Base-by-base conservation (phyloP, 2,797 vertebrate genomes). In the Prunella strophiata region DNA sequence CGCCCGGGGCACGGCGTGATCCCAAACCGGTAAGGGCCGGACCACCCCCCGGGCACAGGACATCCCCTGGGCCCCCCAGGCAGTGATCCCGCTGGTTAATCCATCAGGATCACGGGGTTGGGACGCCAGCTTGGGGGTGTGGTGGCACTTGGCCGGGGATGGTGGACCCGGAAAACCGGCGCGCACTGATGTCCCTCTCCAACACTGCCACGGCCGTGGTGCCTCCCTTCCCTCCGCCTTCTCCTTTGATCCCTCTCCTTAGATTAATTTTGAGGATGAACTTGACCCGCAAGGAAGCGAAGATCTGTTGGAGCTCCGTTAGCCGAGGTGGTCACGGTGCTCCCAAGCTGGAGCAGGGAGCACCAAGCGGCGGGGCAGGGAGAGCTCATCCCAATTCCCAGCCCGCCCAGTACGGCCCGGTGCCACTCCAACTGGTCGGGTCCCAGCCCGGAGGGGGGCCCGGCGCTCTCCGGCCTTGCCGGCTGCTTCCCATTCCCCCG, bases 31-130 rank as follows among this genome's bases (percentile, higher is more conserved):
- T 50, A 42, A 73, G 54, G 29, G 34, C 55, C 19, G 36, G 23
- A 66, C 8, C 13, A n/a, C 27, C 0, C 0, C 16, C 52, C 3
- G 9, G 0, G 30, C 50, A 1, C 25, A 2, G 45, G 47, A 27
- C 51, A 12, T 2, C 43, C 73, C 51, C 40, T 25, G 11, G 32
- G 7, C 47, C 51, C 42, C 42, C 12, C 7, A 4, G 52, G 19
- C 29, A 11, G 48, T n/a, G 30, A 34, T 72, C 65, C n/a, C 9
- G 2, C 34, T 2, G 4, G 18, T 3, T 29, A 26, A 13, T 73
- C 55, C 62, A 1, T n/a, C 38, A 0, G 48, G 70, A 42, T 54
- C 43, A 1, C 0, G 3, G 5, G 22, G 22, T 13, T n/a, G n/a
- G n/a, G 55, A 36, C 8, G 19, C 48, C 80, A 2, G 10, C 10